Percentiles rank a stretch among this genome's conserved stretches.
phyloP scores from a whole-genome alignment of 2,113 vertebrate species.

The Puma concolor region DNA sequence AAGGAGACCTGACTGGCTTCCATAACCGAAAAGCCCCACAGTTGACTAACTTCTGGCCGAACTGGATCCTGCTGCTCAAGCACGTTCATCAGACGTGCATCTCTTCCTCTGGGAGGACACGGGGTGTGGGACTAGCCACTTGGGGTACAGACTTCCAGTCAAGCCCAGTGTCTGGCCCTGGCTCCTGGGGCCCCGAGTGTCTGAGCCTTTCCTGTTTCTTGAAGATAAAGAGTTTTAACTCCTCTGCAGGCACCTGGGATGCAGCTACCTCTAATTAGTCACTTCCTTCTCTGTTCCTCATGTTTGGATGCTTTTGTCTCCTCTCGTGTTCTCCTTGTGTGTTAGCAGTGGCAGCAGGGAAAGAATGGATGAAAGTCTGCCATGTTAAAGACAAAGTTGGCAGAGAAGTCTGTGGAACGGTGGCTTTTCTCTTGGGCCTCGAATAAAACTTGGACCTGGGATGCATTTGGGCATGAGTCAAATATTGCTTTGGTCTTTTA shows the following conservation, averaged over 20 bases:
- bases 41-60: background rate
- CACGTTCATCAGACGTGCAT: background rate
- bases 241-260: background rate
- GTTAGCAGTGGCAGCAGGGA: fast-evolving
- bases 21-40: fast-evolving
- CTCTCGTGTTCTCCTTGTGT: too few relatives aligned
- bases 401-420: background rate
- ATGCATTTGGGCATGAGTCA: background rate
- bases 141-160: background rate
- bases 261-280: background rate
- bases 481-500: background rate
- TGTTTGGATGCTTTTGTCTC: fast-evolving
- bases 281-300: too few relatives aligned
- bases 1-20: background rate
- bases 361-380: background rate
- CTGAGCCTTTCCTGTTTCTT: background rate
- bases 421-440: background rate
- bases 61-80: background rate
- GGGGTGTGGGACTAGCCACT: background rate
- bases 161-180: background rate
- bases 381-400: background rate
- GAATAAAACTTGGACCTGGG: background rate
- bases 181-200: fast-evolving
- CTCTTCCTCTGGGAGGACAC: background rate
- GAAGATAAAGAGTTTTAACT: background rate